Base-by-base conservation (phyloP, 2,888 invertebrate genomes). In the Sinohyriopsis cumingii region DNA sequence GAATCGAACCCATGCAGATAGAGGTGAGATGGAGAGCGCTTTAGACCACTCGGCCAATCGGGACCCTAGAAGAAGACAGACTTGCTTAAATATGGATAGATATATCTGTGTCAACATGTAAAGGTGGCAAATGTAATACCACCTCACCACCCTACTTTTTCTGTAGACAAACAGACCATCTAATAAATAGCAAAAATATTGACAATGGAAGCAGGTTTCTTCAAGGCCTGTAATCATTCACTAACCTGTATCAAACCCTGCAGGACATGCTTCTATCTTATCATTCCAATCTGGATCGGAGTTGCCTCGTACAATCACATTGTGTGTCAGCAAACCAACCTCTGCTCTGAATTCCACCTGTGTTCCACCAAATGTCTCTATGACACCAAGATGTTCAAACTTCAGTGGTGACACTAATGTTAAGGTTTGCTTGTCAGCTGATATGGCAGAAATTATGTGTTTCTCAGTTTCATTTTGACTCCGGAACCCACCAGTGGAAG, bases 221-320 rank as follows among this genome's bases (percentile, higher is more conserved):
- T 33, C 33, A 33, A 33, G 33, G 7, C 33, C 33, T 7, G 33
- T 33, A 1, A 1, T 33, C 33, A 33, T 33, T 33, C 33, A 59
- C 72, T 69, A 65, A 88, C 88, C 88, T 66, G 87, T 82, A 68
- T 88, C 76, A 75, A 89, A 89, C 3, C 89, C 89, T 22, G 70
- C 82, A 6, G 81, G 80, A 77, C 89, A 89, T 0, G 87, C 86
- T 56, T 81, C 76, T 53, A 89, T 88, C 45, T 74, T 71, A 2
- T 83, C 83, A 45, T 80, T 71, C 86, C 87, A 89, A n/a, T 83
- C 77, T 18, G 69, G 67, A 55, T 87, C 77, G 25, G 76, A 73
- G 53, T 80, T 79, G n/a, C 89, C 89, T 55, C 84, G 68, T 25
- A 89, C 82, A 33, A 83, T 75, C 7, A 89, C 82, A 73, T 88